A percentile compares a stretch with the other conserved stretches of the same genome.
phyloP scores from a whole-genome alignment of 2,888 invertebrate species.

The Calliopum simillimum region DNA sequence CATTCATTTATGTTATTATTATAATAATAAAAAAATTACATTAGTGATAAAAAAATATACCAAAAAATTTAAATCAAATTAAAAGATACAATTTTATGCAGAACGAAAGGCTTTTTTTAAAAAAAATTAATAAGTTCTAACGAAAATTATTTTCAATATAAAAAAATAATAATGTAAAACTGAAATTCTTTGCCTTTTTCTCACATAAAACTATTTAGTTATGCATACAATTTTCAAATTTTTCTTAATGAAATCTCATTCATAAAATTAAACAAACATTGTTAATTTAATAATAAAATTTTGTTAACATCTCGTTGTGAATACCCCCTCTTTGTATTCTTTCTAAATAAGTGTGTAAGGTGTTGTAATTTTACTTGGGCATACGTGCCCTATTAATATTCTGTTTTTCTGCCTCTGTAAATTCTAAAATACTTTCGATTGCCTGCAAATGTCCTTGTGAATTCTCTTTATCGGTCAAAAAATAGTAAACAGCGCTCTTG shows the following conservation, averaged over 20 bases:
- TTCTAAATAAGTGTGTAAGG: neutral
- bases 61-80: conserved; percentile 36
- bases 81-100: neutral
- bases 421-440: conserved; percentile 91
- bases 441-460: conserved; percentile 87
- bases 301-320: conserved; percentile 1
- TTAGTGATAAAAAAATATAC: conserved; percentile 31
- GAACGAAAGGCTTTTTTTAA: neutral
- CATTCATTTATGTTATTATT: conserved; percentile 31
- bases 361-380: conserved; percentile 56
- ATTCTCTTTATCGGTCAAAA: conserved; percentile 89
- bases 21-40: conserved; percentile 40
- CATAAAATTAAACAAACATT: conserved; percentile 18
- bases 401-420: conserved; percentile 82
- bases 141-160: conserved; percentile 58
- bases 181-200: conserved; percentile 42
- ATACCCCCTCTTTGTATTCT: neutral
- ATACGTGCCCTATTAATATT: conserved; percentile 80
- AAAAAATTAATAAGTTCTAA: conserved; percentile 44
- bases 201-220: neutral
- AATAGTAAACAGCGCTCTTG: conserved; percentile 93
- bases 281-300: conserved; percentile 18
- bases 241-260: neutral
- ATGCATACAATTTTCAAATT: neutral
- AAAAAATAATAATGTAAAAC: conserved; percentile 59